Conservation (phyloP, 2,888 invertebrate genomes). For the Autographa gamma region DNA sequence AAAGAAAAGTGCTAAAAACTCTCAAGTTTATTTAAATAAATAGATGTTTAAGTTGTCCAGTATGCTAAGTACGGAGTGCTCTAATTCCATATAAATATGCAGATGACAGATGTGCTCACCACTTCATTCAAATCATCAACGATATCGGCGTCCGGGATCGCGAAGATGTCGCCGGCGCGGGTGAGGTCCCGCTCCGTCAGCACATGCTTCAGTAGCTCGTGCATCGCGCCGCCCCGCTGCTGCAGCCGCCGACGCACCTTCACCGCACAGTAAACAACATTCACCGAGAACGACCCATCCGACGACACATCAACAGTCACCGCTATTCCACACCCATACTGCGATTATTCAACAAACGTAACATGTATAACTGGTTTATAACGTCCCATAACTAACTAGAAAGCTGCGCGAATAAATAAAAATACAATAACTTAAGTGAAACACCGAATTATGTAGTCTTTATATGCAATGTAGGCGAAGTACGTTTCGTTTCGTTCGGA, state of each 20-base stretch:
- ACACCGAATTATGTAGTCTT: slow-evolving; percentile 54
- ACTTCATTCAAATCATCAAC: slow-evolving; percentile 95
- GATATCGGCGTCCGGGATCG: slow-evolving; percentile 95
- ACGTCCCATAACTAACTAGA: slow-evolving; percentile 50
- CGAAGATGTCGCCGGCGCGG: slow-evolving; percentile 96
- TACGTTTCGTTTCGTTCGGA: slow-evolving; percentile 66
- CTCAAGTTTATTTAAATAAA: slow-evolving; percentile 43
- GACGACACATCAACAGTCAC: slow-evolving; percentile 69
- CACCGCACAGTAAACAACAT: slow-evolving; percentile 59
- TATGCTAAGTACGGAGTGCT: slow-evolving; percentile 61
- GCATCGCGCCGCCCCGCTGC: slow-evolving; percentile 90
- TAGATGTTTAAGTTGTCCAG: slow-evolving; percentile 25
- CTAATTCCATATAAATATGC: slow-evolving; percentile 37
- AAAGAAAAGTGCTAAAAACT: neutral
- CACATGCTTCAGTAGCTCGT: slow-evolving; percentile 96
- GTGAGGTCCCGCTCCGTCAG: slow-evolving; percentile 96
- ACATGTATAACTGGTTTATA: slow-evolving; percentile 41
- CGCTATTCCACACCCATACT: slow-evolving; percentile 42
- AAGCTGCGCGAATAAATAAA: slow-evolving; percentile 41
- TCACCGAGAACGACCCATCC: slow-evolving; percentile 53
- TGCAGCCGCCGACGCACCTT: slow-evolving; percentile 32
- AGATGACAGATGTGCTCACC: slow-evolving; percentile 83
- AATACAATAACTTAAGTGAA: slow-evolving; percentile 62
- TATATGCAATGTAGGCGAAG: slow-evolving; percentile 59
- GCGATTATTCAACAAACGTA: slow-evolving; percentile 42